Evolutionary conservation across 2,113 vertebrate species (phyloP), one percentile per base, ranked within the genome.

Genomic region (Cichladusa arquata): DNA sequence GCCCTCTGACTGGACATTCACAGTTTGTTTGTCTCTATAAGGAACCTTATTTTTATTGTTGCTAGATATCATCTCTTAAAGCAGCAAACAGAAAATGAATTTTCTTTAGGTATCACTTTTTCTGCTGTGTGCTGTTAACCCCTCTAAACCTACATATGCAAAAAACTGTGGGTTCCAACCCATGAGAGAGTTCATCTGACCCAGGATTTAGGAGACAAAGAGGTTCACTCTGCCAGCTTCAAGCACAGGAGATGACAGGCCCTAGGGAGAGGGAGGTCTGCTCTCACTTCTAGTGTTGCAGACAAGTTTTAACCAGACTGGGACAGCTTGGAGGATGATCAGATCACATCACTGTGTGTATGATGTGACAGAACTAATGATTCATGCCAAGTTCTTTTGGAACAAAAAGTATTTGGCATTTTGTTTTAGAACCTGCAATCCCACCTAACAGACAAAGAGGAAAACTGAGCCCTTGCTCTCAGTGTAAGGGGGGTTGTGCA

Each of bases 401-500:
- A 81, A 48, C 31, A 67, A 44, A 38, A 85, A 44, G 28, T 14
- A 33, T 48, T 71, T 33, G 48, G 38, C 24, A 26, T 78, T 91
- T 78, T 48, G 34, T 36, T 85, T 78, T 14, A 71, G 47, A 85
- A 40, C 48, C n/a, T 45, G 34, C 34, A 48, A 31, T 67, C 64
- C 69, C 14, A 29, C 66, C 48, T 28, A 64, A 36, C 13, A 67
- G n/a, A n/a, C 33, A 8, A 19, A 56, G 67, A 71, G 67, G 47
- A 65, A 80, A 80, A 20, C 14, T 9, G 56, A 71, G 69, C 47
- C 42, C 44, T 76, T 9, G 5, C 28, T 57, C 29, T 24, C 34
- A 2, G 7, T 4, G 4, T 7, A 0, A 4, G 22, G 36, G 45
- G 45, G 25, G 4, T 8, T 11, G 29, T n/a, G 36, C 14, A 4